Conservation (phyloP, 2,113 vertebrate species). For the Oncorhynchus mykiss region DNA sequence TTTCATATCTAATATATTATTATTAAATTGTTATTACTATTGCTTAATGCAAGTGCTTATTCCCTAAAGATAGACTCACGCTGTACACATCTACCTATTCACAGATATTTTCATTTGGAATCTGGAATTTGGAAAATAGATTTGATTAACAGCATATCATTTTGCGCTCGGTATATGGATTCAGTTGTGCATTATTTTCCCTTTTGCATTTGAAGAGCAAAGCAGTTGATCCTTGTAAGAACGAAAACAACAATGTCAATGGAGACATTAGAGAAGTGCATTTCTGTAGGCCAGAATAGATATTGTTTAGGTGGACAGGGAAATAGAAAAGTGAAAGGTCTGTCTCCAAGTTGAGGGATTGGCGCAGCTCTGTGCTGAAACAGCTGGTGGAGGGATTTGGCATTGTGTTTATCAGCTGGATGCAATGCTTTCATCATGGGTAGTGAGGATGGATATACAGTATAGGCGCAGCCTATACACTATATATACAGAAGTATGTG, state of each 20-base stretch:
- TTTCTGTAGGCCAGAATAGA: conserved; percentile 1
- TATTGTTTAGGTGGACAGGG: conserved; percentile 37
- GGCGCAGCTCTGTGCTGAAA: conserved; percentile 37
- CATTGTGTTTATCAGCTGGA: conserved; percentile 47
- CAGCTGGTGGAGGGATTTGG: conserved; percentile 59
- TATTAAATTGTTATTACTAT: conserved; percentile 1
- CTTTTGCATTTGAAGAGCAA: neutral
- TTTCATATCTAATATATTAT: conserved; percentile 5
- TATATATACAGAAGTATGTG: too few relatives aligned
- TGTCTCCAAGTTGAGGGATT: conserved; percentile 48
- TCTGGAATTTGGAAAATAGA: conserved; percentile 18
- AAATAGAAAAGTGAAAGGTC: conserved; percentile 33
- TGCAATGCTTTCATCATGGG: conserved; percentile 12
- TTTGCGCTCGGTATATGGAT: conserved; percentile 2
- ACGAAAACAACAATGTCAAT: neutral
- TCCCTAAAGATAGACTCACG: neutral
- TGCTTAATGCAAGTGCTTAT: neutral
- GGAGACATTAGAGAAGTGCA: neutral
- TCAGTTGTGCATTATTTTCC: neutral
- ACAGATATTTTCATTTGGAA: conserved; percentile 6
- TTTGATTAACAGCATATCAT: conserved; percentile 21
- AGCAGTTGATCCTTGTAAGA: neutral
- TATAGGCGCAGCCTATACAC: neutral
- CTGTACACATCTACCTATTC: neutral
- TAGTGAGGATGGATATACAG: conserved; percentile 3